Percentiles rank a stretch among this genome's conserved stretches.
These are phyloP conservation scores for Sorex maritimensis DNA, from an alignment of 2,797 vertebrate genomes.

Conservation along the genomic window DNA sequence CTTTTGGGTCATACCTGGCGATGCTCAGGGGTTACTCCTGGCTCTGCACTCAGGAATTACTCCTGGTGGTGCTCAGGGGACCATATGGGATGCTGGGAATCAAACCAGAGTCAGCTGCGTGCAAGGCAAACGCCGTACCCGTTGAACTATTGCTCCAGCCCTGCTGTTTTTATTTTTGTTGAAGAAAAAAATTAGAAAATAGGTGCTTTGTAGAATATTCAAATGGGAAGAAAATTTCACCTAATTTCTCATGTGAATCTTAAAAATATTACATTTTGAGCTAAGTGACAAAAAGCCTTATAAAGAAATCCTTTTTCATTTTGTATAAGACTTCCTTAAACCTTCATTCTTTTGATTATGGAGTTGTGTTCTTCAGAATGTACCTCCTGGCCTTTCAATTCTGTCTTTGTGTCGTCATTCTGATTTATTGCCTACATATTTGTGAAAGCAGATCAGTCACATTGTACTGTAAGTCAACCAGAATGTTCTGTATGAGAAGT, in stretches of 20 bases:
- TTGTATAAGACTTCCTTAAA: constrained; percentile 34
- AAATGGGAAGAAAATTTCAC: constrained; percentile 51
- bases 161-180: neutral
- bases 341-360: constrained; percentile 26
- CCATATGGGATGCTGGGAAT: too few species aligned
- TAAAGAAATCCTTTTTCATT: neutral
- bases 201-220: neutral
- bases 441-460: constrained; percentile 2
- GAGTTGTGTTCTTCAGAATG: constrained; percentile 50
- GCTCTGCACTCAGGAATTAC: too few species aligned
- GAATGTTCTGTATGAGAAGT: neutral
- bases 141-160: too few species aligned
- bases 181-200: constrained; percentile 1
- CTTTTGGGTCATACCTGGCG: neutral
- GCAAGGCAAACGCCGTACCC: too few species aligned
- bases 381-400: constrained; percentile 35
- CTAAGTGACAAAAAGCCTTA: constrained; percentile 65
- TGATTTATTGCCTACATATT: neutral
- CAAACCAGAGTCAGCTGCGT: too few species aligned
- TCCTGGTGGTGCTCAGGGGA: too few species aligned
- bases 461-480: neutral
- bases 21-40: too few species aligned
- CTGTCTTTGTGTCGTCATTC: constrained; percentile 19
- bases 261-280: neutral
- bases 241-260: constrained; percentile 53